Percentiles rank a stretch among this genome's conserved stretches.
Evolutionary conservation across 2,797 vertebrate genomes (phyloP).

Genomic region (Pteropus rufus): DNA sequence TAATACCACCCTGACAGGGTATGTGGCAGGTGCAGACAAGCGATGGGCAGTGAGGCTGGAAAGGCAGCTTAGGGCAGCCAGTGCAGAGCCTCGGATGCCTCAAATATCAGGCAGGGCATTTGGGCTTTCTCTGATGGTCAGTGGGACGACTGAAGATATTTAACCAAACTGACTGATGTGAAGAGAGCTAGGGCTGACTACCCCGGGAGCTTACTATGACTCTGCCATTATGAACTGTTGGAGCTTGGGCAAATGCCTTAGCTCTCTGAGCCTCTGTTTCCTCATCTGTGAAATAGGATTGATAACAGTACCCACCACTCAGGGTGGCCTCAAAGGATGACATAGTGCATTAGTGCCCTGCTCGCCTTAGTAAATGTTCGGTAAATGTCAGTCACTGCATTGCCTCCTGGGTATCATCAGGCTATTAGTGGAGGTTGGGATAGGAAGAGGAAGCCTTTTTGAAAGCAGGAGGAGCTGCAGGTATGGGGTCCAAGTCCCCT

Average conservation of each 20-base stretch:
- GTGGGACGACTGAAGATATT: not conserved
- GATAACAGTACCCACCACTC: not conserved
- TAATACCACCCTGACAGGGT: not conserved
- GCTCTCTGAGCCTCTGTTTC: not conserved
- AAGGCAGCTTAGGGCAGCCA: not conserved
- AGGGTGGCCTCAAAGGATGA: not conserved
- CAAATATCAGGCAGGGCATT: not conserved
- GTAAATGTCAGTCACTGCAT: not conserved
- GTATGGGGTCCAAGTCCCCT: not conserved
- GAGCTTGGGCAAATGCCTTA: not conserved
- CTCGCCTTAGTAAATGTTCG: not conserved
- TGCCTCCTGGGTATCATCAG: not conserved
- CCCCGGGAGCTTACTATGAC: not conserved
- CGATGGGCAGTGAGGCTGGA: not conserved
- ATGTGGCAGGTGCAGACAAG: not conserved
- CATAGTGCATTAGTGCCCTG: fast-evolving
- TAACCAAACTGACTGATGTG: not conserved
- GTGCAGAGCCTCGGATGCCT: not conserved
- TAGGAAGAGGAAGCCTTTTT: not conserved
- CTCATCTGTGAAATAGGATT: not conserved
- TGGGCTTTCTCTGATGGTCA: not conserved
- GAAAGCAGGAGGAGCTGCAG: not conserved
- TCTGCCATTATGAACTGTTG: not conserved
- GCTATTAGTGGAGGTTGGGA: not conserved
- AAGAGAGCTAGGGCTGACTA: not conserved